Conservation (phyloP, 2,797 vertebrate genomes). For the Microctenopoma steveboyesi region DNA sequence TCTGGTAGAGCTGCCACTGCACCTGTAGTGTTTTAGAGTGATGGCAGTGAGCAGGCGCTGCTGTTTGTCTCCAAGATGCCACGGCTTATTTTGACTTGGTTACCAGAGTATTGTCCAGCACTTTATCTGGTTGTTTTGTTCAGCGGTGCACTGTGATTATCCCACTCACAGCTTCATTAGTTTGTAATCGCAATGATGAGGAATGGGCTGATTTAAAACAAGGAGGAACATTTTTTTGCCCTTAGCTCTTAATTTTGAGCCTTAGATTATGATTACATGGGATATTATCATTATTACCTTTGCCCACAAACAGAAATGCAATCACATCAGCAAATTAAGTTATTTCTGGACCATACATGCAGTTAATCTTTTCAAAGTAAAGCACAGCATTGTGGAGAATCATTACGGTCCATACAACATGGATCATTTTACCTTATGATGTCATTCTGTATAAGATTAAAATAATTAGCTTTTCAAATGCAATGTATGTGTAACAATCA, state of each 20-base stretch:
- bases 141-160: conserved; percentile 40
- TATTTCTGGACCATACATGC: conserved; percentile 23
- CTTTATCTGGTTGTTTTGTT: conserved; percentile 45
- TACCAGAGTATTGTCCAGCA: conserved; percentile 28
- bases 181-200: conserved; percentile 50
- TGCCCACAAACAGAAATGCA: conserved; percentile 22
- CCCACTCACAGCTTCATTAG: conserved; percentile 47
- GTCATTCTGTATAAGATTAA: background rate
- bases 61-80: conserved; percentile 50
- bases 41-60: conserved; percentile 53
- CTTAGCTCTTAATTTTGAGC: conserved; percentile 35
- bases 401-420: background rate
- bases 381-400: conserved; percentile 7
- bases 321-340: conserved; percentile 18
- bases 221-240: conserved; percentile 25
- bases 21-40: conserved; percentile 41
- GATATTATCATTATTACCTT: conserved; percentile 35
- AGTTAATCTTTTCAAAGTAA: conserved; percentile 17
- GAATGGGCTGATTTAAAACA: conserved; percentile 36
- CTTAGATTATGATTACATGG: conserved; percentile 33
- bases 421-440: background rate
- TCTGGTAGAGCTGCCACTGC: conserved; percentile 72
- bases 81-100: conserved; percentile 36
- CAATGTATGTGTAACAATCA: background rate
- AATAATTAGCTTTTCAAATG: conserved; percentile 12